Base-by-base conservation (phyloP, 2,797 vertebrate species). In the Eulemur mongoz region DNA sequence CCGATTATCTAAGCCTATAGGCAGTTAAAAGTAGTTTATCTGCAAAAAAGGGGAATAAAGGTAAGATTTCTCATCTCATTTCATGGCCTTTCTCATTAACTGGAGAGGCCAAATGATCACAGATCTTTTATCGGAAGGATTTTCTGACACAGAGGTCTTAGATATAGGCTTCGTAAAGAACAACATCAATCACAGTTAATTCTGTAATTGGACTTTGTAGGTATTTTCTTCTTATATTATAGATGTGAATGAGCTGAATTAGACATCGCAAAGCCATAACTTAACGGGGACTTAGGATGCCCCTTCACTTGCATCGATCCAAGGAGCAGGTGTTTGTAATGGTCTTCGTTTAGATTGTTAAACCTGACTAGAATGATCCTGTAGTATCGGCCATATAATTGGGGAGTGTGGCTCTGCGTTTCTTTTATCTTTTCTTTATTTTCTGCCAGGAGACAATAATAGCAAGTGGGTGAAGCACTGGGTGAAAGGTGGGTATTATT, bases 401-500 rank as follows among this genome's bases (percentile, higher is more conserved):
- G 4, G 22, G 25, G 23, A 11, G 4, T 30, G 4, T 35, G 35
- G 13, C 61, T 70, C 76, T 57, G 57, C 43, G 57, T 50, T 52
- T 52, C 65, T 61, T 52, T 81, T 57, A 91, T 94, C 88, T 90
- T 20, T 32, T 67, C 50, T 61, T 32, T 97, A 43, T 97, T 91
- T 98, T 61, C 97, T 97, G 35, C 32, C 97, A 99, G 99, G 99
- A 32, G 98, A 99, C 96, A 99, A 99, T 70, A 98, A 96, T 97
- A 99, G 99, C 30, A 99, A 99, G 2, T 99, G 99, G 99, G 99
- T 99, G 97, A 99, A 99, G 75, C 99, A 99, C 98, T 99, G 99
- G 99, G 99, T 99, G 95, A 99, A 99, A 98, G 99, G 99, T 69
- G 99, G 99, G 83, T 99, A 99, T 97, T 99, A 99, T 97, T 99